A percentile compares a stretch with the other conserved stretches of the same genome.
These are phyloP conservation scores for Drosophila mercatorum DNA, from an alignment of 2,888 invertebrate species.

Conservation along the genomic window DNA sequence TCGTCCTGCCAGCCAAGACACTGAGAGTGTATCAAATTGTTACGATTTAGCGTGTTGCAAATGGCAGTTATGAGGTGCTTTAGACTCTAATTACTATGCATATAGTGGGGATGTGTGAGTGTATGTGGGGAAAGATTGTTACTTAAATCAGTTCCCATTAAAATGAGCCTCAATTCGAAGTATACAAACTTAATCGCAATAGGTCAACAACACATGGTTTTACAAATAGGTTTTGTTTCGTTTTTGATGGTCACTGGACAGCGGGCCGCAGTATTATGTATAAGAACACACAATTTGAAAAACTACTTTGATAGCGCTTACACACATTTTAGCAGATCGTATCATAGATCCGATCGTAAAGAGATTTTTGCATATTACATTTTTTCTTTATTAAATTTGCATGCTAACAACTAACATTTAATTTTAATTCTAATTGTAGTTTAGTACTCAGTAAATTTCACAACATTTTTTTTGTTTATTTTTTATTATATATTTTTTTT, in stretches of 20 bases:
- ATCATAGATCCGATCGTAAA: conserved; percentile 40
- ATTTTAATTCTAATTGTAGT: conserved; percentile 57
- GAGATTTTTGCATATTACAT: conserved; percentile 12
- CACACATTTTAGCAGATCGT: conserved; percentile 24
- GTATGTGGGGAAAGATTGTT: conserved; percentile 12
- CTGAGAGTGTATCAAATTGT: conserved; percentile 37
- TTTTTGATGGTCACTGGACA: conserved; percentile 52
- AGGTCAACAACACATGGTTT: conserved; percentile 20
- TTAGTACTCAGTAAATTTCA: conserved; percentile 50
- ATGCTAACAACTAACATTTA: conserved; percentile 74
- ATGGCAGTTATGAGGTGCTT: conserved; percentile 63
- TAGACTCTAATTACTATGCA: conserved; percentile 49
- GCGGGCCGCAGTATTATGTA: conserved; percentile 25
- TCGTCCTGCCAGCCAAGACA: conserved; percentile 55
- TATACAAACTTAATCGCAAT: conserved; percentile 44
- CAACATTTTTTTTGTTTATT: conserved; percentile 45
- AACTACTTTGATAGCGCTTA: conserved; percentile 46
- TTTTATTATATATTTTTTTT: background rate
- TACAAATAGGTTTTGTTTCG: conserved; percentile 20
- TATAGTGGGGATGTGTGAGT: background rate
- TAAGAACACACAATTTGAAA: conserved; percentile 20
- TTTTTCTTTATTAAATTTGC: conserved; percentile 38
- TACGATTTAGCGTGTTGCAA: conserved; percentile 58
- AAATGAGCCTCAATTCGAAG: conserved; percentile 34
- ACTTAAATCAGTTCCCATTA: conserved; percentile 38